Base-by-base conservation (phyloP, 2,797 vertebrate genomes). In the Pangasius djambal region DNA sequence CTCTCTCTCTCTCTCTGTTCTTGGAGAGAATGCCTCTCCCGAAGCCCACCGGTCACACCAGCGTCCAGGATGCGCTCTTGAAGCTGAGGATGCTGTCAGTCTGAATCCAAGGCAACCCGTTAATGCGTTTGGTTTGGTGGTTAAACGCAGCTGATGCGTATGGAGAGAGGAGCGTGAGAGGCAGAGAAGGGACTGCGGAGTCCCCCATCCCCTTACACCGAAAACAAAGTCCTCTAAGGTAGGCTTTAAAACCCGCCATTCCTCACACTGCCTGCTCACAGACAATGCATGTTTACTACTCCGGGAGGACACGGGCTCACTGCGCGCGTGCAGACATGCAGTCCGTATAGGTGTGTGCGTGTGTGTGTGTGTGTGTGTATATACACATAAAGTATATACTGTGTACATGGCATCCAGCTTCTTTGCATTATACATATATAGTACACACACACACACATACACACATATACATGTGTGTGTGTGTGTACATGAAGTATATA, bases 141-240 rank as follows among this genome's bases (percentile, higher is more conserved):
- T 31, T 88, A 44, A 72, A 70, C 52, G 65, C 67, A 55, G 55
- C 6, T 25, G n/a, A 44, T n/a, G 78, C 77, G 13, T 93, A 96
- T 97, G 96, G 96, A 95, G 93, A 96, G 92, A 91, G 91, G 92
- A 91, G 92, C 90, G 93, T 92, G 92, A 90, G 91, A 91, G 77
- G 88, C 95, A 94, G 95, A 95, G 93, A 94, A 92, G 91, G 94
- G 93, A 96, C 94, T 94, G 93, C 92, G 94, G 95, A 96, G 94
- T 94, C 77, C 91, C 86, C 90, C 89, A 92, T 52, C 91, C 93
- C 92, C 93, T 92, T 96, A 95, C 96, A 95, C 94, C 95, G 96
- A 95, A 94, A 69, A 92, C 92, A 94, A 96, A 95, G 90, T 95
- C 86, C 89, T 94, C 83, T 92, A 91, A 92, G 95, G 96, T 96